phyloP scores from a whole-genome alignment of 2,113 vertebrate genomes.

The Eublepharis macularius region DNA sequence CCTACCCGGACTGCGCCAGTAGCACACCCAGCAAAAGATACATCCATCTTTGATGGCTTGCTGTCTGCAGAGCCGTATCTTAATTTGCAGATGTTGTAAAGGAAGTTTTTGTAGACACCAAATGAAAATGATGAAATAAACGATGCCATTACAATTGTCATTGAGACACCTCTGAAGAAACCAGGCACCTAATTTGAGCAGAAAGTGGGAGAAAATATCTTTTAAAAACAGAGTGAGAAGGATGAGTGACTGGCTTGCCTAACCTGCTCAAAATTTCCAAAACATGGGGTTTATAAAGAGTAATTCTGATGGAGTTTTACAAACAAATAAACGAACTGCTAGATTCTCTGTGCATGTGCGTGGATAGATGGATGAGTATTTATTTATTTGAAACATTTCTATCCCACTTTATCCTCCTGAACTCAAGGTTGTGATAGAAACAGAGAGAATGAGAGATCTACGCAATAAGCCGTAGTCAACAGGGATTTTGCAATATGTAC shows the following conservation, averaged over 20 bases:
- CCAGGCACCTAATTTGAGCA: conserved; percentile 72
- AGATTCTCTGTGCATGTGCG: no score
- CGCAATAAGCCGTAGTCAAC: not conserved
- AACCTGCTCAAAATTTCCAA: not conserved
- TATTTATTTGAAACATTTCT: no score
- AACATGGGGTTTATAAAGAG: not conserved
- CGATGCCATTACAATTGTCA: conserved; percentile 76
- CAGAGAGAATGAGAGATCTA: no score
- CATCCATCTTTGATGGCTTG: conserved; percentile 70
- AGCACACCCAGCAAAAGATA: conserved; percentile 77
- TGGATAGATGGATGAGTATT: no score
- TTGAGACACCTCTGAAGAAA: conserved; percentile 84
- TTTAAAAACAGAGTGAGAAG: not conserved
- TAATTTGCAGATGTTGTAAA: conserved; percentile 70
- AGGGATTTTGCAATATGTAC: conserved; percentile 63
- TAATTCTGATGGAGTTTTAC: accelerated
- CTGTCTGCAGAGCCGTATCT: conserved; percentile 64
- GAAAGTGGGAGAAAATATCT: not conserved
- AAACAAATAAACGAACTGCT: not conserved
- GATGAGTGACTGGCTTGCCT: not conserved
- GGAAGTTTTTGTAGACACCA: conserved; percentile 79
- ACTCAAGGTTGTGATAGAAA: no score
- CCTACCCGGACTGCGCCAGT: conserved; percentile 81
- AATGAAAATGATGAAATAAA: conserved; percentile 82
- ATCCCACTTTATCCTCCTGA: no score